Evolutionary conservation across 2,797 vertebrate genomes (phyloP), one percentile per base, ranked within the genome.

Genomic region (Xenopus petersii): DNA sequence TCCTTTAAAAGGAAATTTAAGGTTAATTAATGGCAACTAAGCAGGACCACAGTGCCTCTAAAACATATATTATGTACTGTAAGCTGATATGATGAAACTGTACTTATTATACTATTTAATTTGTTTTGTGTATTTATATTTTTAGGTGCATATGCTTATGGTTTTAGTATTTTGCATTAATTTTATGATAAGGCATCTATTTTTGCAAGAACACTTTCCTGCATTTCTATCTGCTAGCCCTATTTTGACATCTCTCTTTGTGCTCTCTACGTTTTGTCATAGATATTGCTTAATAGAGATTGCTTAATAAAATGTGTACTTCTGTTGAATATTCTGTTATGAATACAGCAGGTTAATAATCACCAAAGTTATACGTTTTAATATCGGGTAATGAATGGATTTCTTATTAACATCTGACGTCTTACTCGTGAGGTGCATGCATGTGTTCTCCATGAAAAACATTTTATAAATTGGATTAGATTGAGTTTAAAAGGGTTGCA

Each of bases 301-400:
- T 70, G 68, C 16, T 70, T 70, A 33, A 61, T 26, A 24, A 61
- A 70, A 70, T 70, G 61, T 56, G 42, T 56, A 61, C n/a, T 26
- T 26, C 17, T 46, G 10, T 12, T 16, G 46, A 24, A 26, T 49
- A 36, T 30, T 30, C 46, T 42, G 46, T 21, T 46, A 30, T 56
- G 16, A 56, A 21, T 30, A 70, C 4, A 46, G 68, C 68, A n/a
- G 10, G 13, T 7, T 2, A 12, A 15, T 15, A 24, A 61, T 33
- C 5, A 51, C 24, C 59, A n/a, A 24, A 59, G 54, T 9, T 61
- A 42, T 17, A 61, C 60, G 21, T 70, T 70, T 5, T 11, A 26
- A 13, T 30, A n/a, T 30, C 48, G 68, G 12, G 26, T 70, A 70
- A 70, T 61, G 58, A 70, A 48, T 56, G 46, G 54, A 12, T 24